Conservation (phyloP, 23 tunicate species). For the Styela clava region DNA sequence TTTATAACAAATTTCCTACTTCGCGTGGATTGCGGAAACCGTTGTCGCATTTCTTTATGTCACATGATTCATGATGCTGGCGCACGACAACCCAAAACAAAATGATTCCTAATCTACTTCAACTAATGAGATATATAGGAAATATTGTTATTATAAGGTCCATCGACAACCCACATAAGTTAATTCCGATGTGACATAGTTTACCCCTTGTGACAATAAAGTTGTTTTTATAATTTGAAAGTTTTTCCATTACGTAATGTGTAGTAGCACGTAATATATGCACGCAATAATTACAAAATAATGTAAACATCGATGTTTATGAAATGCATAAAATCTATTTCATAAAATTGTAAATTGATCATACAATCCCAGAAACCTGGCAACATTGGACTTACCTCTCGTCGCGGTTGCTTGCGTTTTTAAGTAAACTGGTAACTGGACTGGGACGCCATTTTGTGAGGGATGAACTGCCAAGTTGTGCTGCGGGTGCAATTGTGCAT, state of each 20-base stretch:
- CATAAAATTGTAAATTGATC: too few species aligned
- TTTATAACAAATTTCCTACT: neutral
- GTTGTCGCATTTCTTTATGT: neutral
- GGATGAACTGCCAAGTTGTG: neutral
- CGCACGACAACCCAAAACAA: neutral
- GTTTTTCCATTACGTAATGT: neutral
- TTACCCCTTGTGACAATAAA: neutral
- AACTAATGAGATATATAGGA: neutral
- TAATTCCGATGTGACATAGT: neutral
- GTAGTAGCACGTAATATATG: too few species aligned
- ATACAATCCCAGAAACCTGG: too few species aligned
- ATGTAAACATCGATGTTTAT: too few species aligned
- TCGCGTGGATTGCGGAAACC: neutral
- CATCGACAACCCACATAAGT: neutral
- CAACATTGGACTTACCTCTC: neutral
- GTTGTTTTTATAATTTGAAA: too few species aligned
- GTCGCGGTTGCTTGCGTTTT: neutral
- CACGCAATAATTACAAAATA: too few species aligned
- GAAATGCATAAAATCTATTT: too few species aligned
- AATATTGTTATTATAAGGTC: neutral
- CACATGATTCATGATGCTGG: neutral
- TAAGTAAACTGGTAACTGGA: neutral
- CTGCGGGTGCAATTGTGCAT: constrained; percentile 6
- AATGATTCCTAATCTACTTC: neutral
- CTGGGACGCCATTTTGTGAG: neutral